These are phyloP conservation scores for Colletes collaris DNA, from an alignment of 2,888 invertebrate genomes.

Conservation along the genomic window DNA sequence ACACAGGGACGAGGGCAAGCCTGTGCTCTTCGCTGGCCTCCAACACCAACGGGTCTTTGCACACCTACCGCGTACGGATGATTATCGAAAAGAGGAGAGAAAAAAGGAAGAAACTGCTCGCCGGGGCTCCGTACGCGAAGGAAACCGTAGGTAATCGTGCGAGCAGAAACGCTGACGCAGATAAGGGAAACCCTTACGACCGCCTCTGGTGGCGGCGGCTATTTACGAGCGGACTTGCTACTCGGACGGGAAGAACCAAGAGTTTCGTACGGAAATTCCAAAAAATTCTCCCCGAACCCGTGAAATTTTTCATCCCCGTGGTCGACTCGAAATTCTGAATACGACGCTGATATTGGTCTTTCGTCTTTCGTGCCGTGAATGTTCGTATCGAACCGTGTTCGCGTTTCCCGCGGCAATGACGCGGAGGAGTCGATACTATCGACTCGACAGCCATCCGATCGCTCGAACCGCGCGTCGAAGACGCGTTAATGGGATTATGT, in stretches of 20 bases:
- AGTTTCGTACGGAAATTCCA: constrained; percentile 20
- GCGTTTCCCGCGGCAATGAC: not conserved
- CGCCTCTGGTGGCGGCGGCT: constrained; percentile 52
- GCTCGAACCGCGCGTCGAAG: not conserved
- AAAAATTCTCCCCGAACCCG: constrained; percentile 34
- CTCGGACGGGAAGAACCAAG: constrained; percentile 54
- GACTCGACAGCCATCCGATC: constrained; percentile 4
- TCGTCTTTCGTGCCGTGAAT: not conserved
- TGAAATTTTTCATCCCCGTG: constrained; percentile 8
- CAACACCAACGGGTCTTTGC: not conserved
- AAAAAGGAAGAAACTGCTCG: constrained; percentile 17
- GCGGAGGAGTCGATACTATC: not conserved
- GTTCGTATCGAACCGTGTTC: not conserved
- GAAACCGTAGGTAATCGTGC: constrained; percentile 69
- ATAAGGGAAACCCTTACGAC: constrained; percentile 71
- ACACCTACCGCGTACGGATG: constrained; percentile 17
- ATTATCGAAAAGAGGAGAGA: constrained; percentile 22
- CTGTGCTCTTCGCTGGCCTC: constrained; percentile 10
- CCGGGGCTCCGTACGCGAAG: constrained; percentile 39
- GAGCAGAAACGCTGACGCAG: constrained; percentile 70
- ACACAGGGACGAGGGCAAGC: not conserved
- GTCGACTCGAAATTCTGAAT: no score
- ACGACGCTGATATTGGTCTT: no score
- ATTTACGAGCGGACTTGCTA: constrained; percentile 65
- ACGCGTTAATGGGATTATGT: constrained; percentile 29